Evolutionary conservation across 2,113 vertebrate species (phyloP).

Genomic region (Sander lucioperca): DNA sequence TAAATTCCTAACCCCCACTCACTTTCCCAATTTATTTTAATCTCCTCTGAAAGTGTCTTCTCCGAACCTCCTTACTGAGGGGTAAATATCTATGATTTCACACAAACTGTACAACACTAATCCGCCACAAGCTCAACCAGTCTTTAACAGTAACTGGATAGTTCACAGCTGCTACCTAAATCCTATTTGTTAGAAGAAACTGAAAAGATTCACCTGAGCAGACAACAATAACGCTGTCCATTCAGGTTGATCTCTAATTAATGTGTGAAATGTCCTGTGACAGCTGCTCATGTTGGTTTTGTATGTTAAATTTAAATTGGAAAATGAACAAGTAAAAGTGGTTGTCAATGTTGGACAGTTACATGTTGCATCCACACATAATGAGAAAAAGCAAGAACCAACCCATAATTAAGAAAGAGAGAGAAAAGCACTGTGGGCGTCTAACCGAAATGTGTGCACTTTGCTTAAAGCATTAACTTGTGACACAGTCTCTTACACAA

Average conservation of each 20-base stretch:
- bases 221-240: neutral
- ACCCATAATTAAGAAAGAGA: neutral
- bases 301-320: neutral
- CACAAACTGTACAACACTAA: constrained; percentile 28
- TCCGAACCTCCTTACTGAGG: constrained; percentile 11
- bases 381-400: neutral
- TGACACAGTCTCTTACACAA: neutral
- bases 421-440: neutral
- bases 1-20: constrained; percentile 8
- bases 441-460: neutral
- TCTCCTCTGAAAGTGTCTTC: constrained; percentile 30
- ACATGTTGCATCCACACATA: neutral
- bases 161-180: constrained; percentile 1
- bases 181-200: neutral
- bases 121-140: neutral
- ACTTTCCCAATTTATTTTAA: constrained; percentile 19
- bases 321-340: neutral
- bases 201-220: neutral
- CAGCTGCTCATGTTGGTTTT: neutral
- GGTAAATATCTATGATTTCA: constrained; percentile 28
- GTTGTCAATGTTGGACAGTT: neutral
- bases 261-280: neutral
- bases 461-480: neutral
- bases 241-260: neutral
- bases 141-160: neutral